A percentile compares a stretch with the other conserved stretches of the same genome.
phyloP scores from a whole-genome alignment of 1,140 invertebrate species.

The Maniola jurtina region DNA sequence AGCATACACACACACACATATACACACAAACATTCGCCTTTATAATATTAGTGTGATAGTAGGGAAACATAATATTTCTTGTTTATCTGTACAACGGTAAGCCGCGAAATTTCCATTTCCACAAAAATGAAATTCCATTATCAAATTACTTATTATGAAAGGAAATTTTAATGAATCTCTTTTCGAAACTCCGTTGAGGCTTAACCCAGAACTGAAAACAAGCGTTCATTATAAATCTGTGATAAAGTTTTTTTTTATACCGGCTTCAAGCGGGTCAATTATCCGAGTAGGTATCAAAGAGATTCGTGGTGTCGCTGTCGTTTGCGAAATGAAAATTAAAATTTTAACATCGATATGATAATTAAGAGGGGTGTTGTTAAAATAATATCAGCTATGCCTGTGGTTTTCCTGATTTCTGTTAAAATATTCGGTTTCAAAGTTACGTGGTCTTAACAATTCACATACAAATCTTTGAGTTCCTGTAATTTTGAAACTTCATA shows the following conservation, averaged over 20 bases:
- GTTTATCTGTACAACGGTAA: slow-evolving; percentile 6
- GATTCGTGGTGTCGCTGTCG: not conserved
- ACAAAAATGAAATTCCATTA: not conserved
- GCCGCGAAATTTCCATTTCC: too few species aligned
- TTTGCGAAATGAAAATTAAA: slow-evolving; percentile 3
- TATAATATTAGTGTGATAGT: too few species aligned
- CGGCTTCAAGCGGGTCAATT: not conserved
- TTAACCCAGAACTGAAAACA: not conserved
- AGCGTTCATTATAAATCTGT: not conserved
- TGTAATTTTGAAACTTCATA: too few species aligned
- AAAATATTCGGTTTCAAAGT: too few species aligned
- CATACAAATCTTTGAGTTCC: too few species aligned
- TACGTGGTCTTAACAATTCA: too few species aligned
- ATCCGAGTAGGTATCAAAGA: slow-evolving; percentile 6
- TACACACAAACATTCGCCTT: too few species aligned
- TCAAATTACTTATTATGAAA: too few species aligned
- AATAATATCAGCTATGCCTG: too few species aligned
- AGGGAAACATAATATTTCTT: not conserved
- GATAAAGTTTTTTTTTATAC: not conserved
- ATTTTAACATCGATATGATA: slow-evolving; percentile 7
- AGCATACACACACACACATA: too few species aligned
- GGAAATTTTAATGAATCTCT: not conserved
- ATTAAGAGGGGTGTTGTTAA: not conserved
- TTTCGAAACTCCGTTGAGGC: not conserved
- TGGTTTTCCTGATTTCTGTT: too few species aligned